A percentile compares a stretch with the other conserved stretches of the same genome.
Conservation (phyloP, 1,140 invertebrate genomes). For the Agraylea sexmaculata region DNA sequence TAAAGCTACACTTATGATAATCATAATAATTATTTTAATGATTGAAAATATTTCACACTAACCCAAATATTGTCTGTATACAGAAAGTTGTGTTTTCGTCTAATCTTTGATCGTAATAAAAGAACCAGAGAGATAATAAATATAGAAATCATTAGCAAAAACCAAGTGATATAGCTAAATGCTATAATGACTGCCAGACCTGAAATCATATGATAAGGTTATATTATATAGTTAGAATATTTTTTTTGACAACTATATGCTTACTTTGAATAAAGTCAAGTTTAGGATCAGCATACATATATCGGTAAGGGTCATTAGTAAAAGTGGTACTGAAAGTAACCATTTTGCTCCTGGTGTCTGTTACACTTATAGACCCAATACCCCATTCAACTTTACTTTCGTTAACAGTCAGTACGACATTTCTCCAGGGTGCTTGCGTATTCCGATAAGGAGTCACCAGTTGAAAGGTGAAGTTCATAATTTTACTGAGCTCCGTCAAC, state of each 20-base stretch:
- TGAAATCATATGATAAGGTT: too few relatives aligned
- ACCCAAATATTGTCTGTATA: too few relatives aligned
- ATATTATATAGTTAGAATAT: not conserved
- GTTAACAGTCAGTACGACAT: slow-evolving; percentile 14
- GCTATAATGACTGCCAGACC: slow-evolving; percentile 1
- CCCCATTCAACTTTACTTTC: slow-evolving; percentile 12
- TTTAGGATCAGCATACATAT: slow-evolving; percentile 8
- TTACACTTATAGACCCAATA: slow-evolving; percentile 13
- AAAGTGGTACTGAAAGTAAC: slow-evolving; percentile 10
- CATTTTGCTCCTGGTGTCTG: slow-evolving; percentile 9
- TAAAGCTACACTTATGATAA: too few relatives aligned
- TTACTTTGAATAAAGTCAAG: slow-evolving; percentile 10
- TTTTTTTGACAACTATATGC: not conserved
- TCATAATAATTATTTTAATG: too few relatives aligned
- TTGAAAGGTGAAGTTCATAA: slow-evolving; percentile 10
- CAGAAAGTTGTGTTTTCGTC: too few relatives aligned
- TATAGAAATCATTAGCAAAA: not conserved
- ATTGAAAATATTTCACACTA: too few relatives aligned
- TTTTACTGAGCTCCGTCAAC: slow-evolving; percentile 8
- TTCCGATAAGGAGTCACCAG: slow-evolving; percentile 9
- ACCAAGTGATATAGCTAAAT: not conserved
- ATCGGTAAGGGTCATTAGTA: slow-evolving; percentile 13
- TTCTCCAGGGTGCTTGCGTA: slow-evolving; percentile 10
- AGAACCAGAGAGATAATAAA: too few relatives aligned
- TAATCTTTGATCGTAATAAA: too few relatives aligned